Base-by-base conservation (phyloP, 2,113 vertebrate species). In the Steatornis caripensis region DNA sequence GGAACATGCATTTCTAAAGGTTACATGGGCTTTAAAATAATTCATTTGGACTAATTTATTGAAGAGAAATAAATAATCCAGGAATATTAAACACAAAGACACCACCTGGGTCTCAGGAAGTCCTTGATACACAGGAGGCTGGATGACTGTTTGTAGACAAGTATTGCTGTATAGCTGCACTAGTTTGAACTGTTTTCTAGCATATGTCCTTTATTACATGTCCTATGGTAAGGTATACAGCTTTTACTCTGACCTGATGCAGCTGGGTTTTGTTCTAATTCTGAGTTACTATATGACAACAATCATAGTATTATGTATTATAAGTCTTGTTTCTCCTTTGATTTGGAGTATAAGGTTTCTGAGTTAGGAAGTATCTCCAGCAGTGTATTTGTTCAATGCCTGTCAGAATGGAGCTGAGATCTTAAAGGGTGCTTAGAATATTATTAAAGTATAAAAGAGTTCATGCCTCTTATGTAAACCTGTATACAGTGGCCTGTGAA, bases 241-340 rank as follows among this genome's bases (percentile, higher is more conserved):
- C 30, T 57, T 69, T 30, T 84, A 21, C 12, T 46, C 13, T 58
- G 14, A 76, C 51, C 22, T 87, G 15, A 26, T 72, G 20, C 19
- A 58, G 23, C 39, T 41, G 4, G 0, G 1, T 45, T 86, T 75
- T 54, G 8, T 80, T 72, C 10, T 8, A n/a, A 0, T 69, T 89
- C 36, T 61, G 30, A 80, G 23, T 53, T 77, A n/a, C 19, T 49
- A 4, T 13, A 43, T 41, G 49, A 9, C 24, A 80, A 53, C 65
- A 77, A 30, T 15, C 7, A 30, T 9, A 18, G 1, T 21, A 29
- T 61, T 55, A 53, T 29, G 8, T 43, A 43, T 53, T 70, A 27
- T 24, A 45, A 11, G 4, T 85, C 21, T 32, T 51, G 34, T 81
- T 95, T 78, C 45, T 75, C 8, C 11, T 49, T 60, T 1, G 6